Base-by-base conservation (phyloP, 2,888 invertebrate genomes). In the Dinocampus coccinellae region DNA sequence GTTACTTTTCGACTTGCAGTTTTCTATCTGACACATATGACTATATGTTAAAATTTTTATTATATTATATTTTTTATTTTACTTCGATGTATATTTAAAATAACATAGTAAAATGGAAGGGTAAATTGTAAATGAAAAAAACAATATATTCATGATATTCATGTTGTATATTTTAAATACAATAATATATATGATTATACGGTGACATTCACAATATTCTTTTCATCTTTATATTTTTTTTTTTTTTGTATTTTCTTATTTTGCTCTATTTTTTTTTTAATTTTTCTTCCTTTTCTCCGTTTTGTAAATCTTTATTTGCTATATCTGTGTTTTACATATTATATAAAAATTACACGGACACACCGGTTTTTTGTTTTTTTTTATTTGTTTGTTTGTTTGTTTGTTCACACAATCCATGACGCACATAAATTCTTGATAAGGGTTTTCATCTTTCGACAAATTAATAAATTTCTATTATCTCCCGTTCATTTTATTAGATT, bases 321-420 rank as follows among this genome's bases (percentile, higher is more conserved):
- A 58, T 34, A 58, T 58, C 9, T 33, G n/a, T 58, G 26, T 29
- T 26, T 11, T 33, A 58, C 58, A 58, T 58, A 29, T 58, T 7
- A 47, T 47, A 71, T 69, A 75, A 74, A 69, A 74, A 77, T 77
- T 74, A 74, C 61, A 57, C 68, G 68, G 69, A 70, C 66, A 20
- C 13, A 58, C 58, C 57, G 26, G 58, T 13, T 33, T 58, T 26
- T 55, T 26, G 4, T 26, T 55, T n/a, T 55, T 53, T 24, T 13
- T 55, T 33, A 16, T 29, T 34, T n/a, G 34, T 7, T 58, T 16
- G n/a, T n/a, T 33, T 4, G 4, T 16, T 29, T 13, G 33, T 10
- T 29, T 33, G 4, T 33, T 47, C 9, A 16, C 1, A 16, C 16
- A 1, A 3, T 2, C 2, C 9, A 16, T 16, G 16, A n/a, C 47